Base-by-base conservation (phyloP, 2,797 vertebrate species). In the Smutsia gigantea region DNA sequence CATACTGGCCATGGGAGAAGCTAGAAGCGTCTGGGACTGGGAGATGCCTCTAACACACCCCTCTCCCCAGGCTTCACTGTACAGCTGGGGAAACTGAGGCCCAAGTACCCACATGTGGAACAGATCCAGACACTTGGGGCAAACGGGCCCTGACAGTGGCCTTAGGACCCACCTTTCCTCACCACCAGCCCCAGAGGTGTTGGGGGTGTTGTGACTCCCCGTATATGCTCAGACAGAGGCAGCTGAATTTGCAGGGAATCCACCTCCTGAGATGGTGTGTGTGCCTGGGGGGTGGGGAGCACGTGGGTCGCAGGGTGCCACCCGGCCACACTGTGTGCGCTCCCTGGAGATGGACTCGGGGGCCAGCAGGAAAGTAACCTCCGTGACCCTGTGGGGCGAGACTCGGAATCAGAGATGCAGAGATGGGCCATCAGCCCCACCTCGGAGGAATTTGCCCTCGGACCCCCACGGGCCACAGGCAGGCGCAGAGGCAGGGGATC, bases 21-120 rank as follows among this genome's bases (percentile, higher is more conserved):
- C 13, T 9, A 55, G 57, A 21, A n/a, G 46, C 29, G 21, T 31
- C 8, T 68, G 53, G 7, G 34, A 11, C 29, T 23, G 3, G 34
- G 77, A 64, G 31, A 49, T 15, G 18, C 5, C 34, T 66, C 46
- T 34, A 55, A 21, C 82, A 9, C 68, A 9, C 68, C n/a, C 37
- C 21, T 2, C 13, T 78, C 13, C 51, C 55, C 4, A 1, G 3
- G 18, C 42, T 34, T 25, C 78, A 15, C 4, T 23, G 25, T 21
- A 64, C 27, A 57, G 14, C 39, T 27, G 14, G 84, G 82, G 31
- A 93, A 75, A 88, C 77, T n/a, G 86, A 96, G 78, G 64, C n/a
- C 25, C 51, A 51, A 17, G 14, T 12, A 64, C 12, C 31, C 77
- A 23, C 63, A 18, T 19, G 0, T 4, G 31, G n/a, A 7, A 18